Evolutionary conservation across 2,888 invertebrate genomes (phyloP), one percentile per base, ranked within the genome.

Genomic region (Drosophila subsilvestris): DNA sequence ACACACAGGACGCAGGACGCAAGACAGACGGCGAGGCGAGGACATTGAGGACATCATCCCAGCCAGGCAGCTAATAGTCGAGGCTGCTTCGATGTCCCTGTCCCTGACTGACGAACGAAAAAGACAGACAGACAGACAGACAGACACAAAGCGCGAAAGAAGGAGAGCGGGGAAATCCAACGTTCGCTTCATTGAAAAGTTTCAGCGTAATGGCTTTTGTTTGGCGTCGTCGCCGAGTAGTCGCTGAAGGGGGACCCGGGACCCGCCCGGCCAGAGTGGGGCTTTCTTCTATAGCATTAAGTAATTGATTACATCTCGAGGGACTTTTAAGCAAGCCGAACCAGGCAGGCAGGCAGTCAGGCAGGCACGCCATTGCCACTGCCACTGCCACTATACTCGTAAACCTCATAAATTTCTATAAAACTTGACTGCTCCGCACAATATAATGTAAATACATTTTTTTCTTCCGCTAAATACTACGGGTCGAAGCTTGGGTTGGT

Each of bases 281-380:
- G 63, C 81, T 76, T 76, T 81, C 65, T 71, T 73, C 59, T 85
- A 87, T 87, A 86, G 81, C 90, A 90, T 88, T 91, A 91, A 91
- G 91, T 91, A 91, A 91, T 91, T 91, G 91, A 91, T 91, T 91
- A 91, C 91, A 88, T 91, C 91, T 90, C 91, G 74, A 79, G 91
- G 90, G 91, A 91, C 82, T 90, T 86, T 87, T 85, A 90, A 86
- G 88, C 80, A 82, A 87, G 83, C 83, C 58, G 59, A 72, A 80
- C 72, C 73, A 72, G 37, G 79, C 85, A 84, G 77, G 76, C 85
- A 82, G 3, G 29, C 73, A 72, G 37, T 77, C 85, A 84, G 77
- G 76, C 85, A 82, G 3, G 29, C 29, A 10, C 29, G 29, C 29
- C 29, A 12, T 1, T 32, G 74, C 81, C 85, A 87, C 82, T 32